Evolutionary conservation across 2,888 invertebrate genomes (phyloP).

Genomic region (Plebejus argus): DNA sequence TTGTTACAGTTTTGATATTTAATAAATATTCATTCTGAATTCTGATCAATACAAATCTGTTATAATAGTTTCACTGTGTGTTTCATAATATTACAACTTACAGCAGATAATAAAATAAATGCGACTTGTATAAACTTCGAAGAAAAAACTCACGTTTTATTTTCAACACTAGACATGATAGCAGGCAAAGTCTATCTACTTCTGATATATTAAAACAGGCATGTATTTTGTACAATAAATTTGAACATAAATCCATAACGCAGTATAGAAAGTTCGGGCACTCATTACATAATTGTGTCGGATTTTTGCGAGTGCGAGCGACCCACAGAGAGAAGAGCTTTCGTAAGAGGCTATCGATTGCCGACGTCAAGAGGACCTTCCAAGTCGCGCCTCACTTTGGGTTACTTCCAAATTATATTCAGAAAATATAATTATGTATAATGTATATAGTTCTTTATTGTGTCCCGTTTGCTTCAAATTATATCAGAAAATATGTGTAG

Average conservation of each 20-base stretch:
- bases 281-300: constrained; percentile 5
- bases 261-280: too few relatives aligned
- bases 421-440: background rate
- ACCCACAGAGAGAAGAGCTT: constrained; percentile 13
- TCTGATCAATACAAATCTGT: background rate
- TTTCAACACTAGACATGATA: too few relatives aligned
- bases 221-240: too few relatives aligned
- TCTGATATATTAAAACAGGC: background rate
- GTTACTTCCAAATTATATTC: constrained; percentile 4
- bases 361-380: background rate
- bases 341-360: constrained; percentile 15
- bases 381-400: background rate
- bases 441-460: too few relatives aligned
- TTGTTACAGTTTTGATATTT: background rate
- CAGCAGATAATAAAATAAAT: too few relatives aligned
- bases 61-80: background rate
- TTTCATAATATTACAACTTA: too few relatives aligned
- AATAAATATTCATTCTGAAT: background rate
- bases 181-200: background rate
- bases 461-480: too few relatives aligned
- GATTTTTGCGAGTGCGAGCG: background rate
- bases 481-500: too few relatives aligned
- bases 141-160: background rate
- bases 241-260: too few relatives aligned
- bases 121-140: background rate